Conservation (phyloP, 2,797 vertebrate genomes). For the Xenops minutus region DNA sequence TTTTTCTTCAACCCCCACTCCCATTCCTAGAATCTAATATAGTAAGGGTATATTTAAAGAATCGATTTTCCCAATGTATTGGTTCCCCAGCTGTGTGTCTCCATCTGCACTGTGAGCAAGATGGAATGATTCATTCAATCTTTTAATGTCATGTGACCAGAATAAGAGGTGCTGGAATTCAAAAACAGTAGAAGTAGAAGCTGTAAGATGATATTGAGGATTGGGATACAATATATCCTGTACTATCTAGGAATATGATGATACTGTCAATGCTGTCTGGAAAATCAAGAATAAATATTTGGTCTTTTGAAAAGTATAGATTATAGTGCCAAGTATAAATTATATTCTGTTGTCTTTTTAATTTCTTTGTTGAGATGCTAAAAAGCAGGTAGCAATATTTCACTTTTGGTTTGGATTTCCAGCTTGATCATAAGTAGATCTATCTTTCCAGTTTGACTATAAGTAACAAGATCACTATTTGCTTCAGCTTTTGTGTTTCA, state of each 20-base stretch:
- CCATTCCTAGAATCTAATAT: background rate
- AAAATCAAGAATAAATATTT: background rate
- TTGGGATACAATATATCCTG: background rate
- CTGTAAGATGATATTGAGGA: background rate
- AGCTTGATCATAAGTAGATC: background rate
- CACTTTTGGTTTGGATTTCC: background rate
- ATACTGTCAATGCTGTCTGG: background rate
- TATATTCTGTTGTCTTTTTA: background rate
- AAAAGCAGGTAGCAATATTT: background rate
- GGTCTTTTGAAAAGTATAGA: background rate
- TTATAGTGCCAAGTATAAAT: background rate
- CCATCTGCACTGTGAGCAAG: background rate
- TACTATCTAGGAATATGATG: background rate
- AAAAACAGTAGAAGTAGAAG: background rate
- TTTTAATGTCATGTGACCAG: background rate
- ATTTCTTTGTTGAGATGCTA: background rate
- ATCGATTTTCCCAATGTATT: background rate
- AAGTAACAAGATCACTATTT: background rate
- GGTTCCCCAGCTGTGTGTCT: background rate
- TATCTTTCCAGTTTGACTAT: background rate
- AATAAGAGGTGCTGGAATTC: background rate
- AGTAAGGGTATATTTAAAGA: background rate
- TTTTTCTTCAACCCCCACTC: background rate
- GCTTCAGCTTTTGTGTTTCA: background rate
- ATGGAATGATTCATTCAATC: conserved; percentile 14